Evolutionary conservation across 2,113 vertebrate genomes (phyloP), one percentile per base, ranked within the genome.

Genomic region (Tetraodon nigroviridis): DNA sequence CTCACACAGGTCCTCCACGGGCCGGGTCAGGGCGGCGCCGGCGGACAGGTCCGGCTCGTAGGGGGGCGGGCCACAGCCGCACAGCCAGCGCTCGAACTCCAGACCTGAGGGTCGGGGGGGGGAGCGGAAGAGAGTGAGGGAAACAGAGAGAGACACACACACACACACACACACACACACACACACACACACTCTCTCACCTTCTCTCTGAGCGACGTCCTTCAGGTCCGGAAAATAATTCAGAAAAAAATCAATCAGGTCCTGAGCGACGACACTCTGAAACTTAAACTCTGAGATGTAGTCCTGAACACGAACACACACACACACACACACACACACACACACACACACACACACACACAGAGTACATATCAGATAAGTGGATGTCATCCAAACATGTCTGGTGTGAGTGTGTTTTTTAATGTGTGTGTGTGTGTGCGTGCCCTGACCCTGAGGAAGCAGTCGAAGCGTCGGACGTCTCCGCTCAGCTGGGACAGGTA

Each of bases 21-120:
- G 94, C 42, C 69, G 84, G 1, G 93, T 96, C 72, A 97, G 89
- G 72, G 90, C 82, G 53, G 79, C 90, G 41, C 95, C 96, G 53
- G 93, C 94, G 24, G 95, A 96, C 79, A 98, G 91, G 71, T 98
- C 95, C 0, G 96, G 96, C 79, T 97, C 93, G 7, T 90, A 91
- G 75, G 93, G 89, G 0, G 96, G 96, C 3, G 95, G 93, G 4
- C 96, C 96, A 2, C 92, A 94, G 47, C 91, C 93, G 1, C 91
- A 94, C 51, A 99, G 88, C 96, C 96, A 99, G 76, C 92, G 95
- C 78, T 96, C 93, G 22, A 99, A 97, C 87, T 98, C 94, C 80
- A 96, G 84, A 50, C 94, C 96, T 99, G 88, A 58, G 50, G 49
- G 7, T 61, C 56, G 22, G 22, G 5, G 22, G 5, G 22, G 22